Conservation (phyloP, 2,113 vertebrate genomes). For the Toxotes jaculatrix region DNA sequence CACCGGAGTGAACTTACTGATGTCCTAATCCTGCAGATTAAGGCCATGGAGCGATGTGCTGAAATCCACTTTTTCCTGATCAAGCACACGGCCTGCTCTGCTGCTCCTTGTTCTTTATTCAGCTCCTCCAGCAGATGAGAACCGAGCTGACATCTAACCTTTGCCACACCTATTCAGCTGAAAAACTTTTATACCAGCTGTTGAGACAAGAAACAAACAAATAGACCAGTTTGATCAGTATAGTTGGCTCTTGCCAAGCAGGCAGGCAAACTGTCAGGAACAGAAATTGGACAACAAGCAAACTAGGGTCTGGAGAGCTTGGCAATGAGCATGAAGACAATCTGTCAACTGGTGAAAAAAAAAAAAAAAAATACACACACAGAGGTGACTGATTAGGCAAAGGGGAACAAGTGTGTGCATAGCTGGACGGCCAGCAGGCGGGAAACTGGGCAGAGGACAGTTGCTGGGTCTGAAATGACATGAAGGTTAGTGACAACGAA, state of each 20-base stretch:
- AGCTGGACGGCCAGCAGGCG: too few relatives aligned
- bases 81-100: constrained; percentile 33
- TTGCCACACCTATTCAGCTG: constrained; percentile 4
- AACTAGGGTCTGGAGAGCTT: too few relatives aligned
- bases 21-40: constrained; percentile 83
- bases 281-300: too few relatives aligned
- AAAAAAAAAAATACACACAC: too few relatives aligned
- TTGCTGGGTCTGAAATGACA: too few relatives aligned
- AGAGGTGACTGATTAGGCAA: too few relatives aligned
- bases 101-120: constrained; percentile 24
- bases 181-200: constrained; percentile 5
- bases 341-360: too few relatives aligned
- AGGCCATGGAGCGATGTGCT: constrained; percentile 70
- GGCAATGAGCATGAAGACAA: too few relatives aligned
- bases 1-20: constrained; percentile 33
- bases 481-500: too few relatives aligned
- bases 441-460: too few relatives aligned
- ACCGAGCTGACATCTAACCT: background rate
- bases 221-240: background rate
- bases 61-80: constrained; percentile 69
- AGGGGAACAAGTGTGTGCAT: too few relatives aligned
- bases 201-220: background rate
- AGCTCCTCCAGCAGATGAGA: constrained; percentile 4
- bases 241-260: background rate
- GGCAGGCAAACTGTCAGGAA: too few relatives aligned